Evolutionary conservation across 2,113 vertebrate genomes (phyloP).

Genomic region (Chloropsis hardwickii): DNA sequence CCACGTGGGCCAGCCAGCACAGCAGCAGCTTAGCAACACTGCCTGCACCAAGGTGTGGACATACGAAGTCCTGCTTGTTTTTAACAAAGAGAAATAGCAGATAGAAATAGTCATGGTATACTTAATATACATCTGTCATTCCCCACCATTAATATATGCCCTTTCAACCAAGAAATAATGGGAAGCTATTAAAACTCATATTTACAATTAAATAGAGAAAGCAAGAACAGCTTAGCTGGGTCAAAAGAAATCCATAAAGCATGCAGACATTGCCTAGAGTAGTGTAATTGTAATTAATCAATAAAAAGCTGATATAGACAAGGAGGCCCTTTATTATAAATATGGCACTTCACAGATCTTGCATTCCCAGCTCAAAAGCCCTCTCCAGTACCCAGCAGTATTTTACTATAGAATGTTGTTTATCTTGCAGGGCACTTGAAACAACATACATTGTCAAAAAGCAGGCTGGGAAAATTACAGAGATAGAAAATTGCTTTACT

Average conservation of each 20-base stretch:
- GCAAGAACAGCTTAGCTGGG: background rate
- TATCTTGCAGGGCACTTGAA: background rate
- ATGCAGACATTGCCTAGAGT: background rate
- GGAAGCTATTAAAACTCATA: background rate
- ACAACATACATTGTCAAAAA: background rate
- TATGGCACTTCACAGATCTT: background rate
- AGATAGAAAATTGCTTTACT: background rate
- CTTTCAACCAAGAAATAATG: background rate
- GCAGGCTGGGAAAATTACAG: constrained; percentile 8
- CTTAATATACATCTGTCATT: background rate
- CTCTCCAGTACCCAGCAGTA: background rate
- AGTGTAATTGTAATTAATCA: background rate
- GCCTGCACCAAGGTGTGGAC: background rate
- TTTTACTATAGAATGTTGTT: background rate
- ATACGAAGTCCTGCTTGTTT: background rate
- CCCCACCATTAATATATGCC: background rate
- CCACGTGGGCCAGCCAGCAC: background rate
- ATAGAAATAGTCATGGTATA: background rate
- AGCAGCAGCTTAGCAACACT: constrained; percentile 12
- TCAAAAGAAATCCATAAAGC: background rate
- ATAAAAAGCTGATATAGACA: background rate
- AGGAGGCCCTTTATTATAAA: background rate
- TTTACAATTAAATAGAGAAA: background rate
- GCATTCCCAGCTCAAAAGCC: background rate
- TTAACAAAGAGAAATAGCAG: background rate